Base-by-base conservation (phyloP, 2,797 vertebrate genomes). In the Philypnodon macrostomus region DNA sequence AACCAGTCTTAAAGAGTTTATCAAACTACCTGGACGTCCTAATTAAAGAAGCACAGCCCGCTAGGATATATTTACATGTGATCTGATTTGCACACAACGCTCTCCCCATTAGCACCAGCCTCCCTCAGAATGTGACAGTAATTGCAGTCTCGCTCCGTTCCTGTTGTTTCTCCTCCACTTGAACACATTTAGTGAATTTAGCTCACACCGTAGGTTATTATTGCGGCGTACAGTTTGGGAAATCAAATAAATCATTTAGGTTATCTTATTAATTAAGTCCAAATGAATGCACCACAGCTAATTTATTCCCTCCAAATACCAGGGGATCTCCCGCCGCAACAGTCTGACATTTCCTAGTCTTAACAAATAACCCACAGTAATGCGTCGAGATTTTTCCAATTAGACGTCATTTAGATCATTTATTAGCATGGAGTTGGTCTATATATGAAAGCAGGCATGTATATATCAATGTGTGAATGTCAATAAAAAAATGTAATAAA, bases 231-330 rank as follows among this genome's bases (percentile, higher is more conserved):
- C 71, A 85, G 81, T 83, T 85, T 80, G 41, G 83, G 83, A 80
- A 89, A 90, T 91, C 81, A 89, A 85, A 90, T 85, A 86, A 90
- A 88, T 90, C 83, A 81, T 83, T 87, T 83, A 84, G 83, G 83
- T 87, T 87, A 89, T 90, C 81, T 78, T 86, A 87, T 90, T 90
- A 91, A 90, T 91, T 90, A 91, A 89, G 83, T 89, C 80, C 85
- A 86, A 90, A 89, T 88, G 88, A 90, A 83, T 81, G 77, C 81
- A 79, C 74, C 63, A 31, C 68, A 82, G 79, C 74, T 88, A 88
- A 88, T 86, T 81, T 88, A 86, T 87, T 89, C 82, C 41, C 42
- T 80, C 78, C 68, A 87, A 89, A 87, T 84, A 88, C 77, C 84
- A 73, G 67, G 75, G 82, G 85, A 86, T 84, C 77, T 73, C 56